Evolutionary conservation across 2,888 invertebrate genomes (phyloP).

Genomic region (Sarcophaga rosellei): DNA sequence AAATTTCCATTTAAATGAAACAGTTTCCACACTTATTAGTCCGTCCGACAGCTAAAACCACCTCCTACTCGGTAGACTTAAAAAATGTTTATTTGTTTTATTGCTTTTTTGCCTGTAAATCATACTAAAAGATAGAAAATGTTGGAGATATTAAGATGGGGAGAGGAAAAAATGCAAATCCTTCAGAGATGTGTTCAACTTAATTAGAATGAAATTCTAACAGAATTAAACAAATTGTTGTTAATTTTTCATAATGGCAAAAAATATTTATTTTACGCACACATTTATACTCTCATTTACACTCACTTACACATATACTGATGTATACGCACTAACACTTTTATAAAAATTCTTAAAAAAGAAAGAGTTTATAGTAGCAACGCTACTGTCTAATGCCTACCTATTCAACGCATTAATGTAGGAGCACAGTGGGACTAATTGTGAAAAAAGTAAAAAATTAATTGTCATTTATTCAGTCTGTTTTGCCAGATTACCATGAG

Average conservation of each 20-base stretch:
- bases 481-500: too few species aligned
- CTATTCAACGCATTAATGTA: background rate
- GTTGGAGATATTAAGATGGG: too few species aligned
- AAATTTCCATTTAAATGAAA: constrained; percentile 12
- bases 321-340: background rate
- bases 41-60: background rate
- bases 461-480: too few species aligned
- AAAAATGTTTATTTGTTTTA: background rate
- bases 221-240: constrained; percentile 37
- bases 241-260: constrained; percentile 41
- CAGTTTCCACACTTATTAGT: background rate
- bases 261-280: constrained; percentile 3
- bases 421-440: background rate
- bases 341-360: background rate
- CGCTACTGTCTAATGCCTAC: background rate
- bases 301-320: background rate
- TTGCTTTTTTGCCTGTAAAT: background rate
- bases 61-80: background rate
- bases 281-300: background rate
- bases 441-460: too few species aligned
- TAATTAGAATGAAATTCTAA: constrained; percentile 50
- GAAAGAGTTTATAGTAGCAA: background rate
- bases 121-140: background rate
- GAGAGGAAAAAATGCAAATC: background rate
- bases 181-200: constrained; percentile 25